Base-by-base conservation (phyloP, 1,140 invertebrate genomes). In the Tribolium castaneum region DNA sequence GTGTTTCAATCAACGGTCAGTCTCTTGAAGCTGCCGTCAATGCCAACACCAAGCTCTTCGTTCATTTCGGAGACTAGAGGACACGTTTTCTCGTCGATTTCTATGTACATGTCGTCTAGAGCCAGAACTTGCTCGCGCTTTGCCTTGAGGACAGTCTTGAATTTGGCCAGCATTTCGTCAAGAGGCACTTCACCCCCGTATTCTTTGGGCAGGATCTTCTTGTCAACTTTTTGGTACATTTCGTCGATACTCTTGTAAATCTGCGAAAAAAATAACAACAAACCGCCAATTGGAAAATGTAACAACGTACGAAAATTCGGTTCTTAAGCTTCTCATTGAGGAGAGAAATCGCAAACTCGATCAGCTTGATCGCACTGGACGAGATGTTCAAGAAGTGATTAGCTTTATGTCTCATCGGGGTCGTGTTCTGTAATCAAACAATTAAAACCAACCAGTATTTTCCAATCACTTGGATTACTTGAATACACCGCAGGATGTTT, bases 321-420 rank as follows among this genome's bases (percentile, higher is more conserved):
- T 91, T 92, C 84, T 91, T 93, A 0, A 96, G 88, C 87, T 97
- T 97, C 39, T 95, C 94, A 79, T 91, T 95, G 0, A 97, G 89
- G 62, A 96, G 87, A 3, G 92, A 92, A 1, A 95, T 89, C 1
- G 90, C 91, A 83, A 96, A 93, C 83, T 95, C 94, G 70, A 96
- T 92, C 77, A 96, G 89, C 83, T 93, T 92, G 0, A 91, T 90
- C 1, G 94, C 94, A 80, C 91, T 93, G 59, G 90, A 88, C 0
- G 94, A 94, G 62, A 96, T 92, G 84, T 96, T 96, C 14, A 96
- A 88, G 79, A 96, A 94, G 83, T 96, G 94, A 0, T 95, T 94
- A 79, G 93, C 89, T 84, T 96, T 96, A 84, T 96, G 94, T 9
- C 95, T 89, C 90, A 96, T 94, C 0, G 95, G 95, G n/a, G 94